These are phyloP conservation scores for Eubasilissa splendida DNA, from an alignment of 2,888 invertebrate genomes.

Conservation along the genomic window DNA sequence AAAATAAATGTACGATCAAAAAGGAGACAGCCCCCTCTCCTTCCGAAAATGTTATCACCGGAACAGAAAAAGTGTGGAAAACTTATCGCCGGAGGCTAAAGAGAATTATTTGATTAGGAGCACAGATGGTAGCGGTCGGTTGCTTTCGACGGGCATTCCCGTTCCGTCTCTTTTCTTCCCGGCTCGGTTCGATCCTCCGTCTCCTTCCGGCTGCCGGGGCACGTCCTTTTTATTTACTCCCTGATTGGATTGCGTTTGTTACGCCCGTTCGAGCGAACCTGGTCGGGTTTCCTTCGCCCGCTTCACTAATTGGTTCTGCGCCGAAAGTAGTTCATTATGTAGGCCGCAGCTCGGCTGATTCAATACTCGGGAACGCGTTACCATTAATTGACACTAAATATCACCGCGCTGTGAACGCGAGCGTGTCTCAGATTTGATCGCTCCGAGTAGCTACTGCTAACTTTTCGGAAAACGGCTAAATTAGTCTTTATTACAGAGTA, in stretches of 20 bases:
- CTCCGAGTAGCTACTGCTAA: no score
- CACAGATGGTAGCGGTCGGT: slow-evolving; percentile 54
- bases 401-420: no score
- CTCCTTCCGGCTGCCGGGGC: not conserved
- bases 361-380: not conserved
- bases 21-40: slow-evolving; percentile 10
- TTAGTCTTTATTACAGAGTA: no score
- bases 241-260: slow-evolving; percentile 39
- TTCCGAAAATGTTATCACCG: slow-evolving; percentile 46
- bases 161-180: slow-evolving; percentile 5
- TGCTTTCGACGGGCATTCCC: slow-evolving; percentile 42
- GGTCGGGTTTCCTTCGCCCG: slow-evolving; percentile 23
- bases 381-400: no score
- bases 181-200: not conserved
- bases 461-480: no score
- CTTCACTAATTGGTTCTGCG: slow-evolving; percentile 16
- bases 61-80: slow-evolving; percentile 43
- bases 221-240: slow-evolving; percentile 40
- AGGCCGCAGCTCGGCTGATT: not conserved
- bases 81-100: slow-evolving; percentile 52
- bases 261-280: slow-evolving; percentile 20
- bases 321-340: slow-evolving; percentile 20
- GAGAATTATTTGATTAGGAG: slow-evolving; percentile 54
- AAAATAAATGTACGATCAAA: slow-evolving; percentile 6
- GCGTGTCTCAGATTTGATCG: no score